phyloP scores from a whole-genome alignment of 1,140 invertebrate species.

The Drosophila grimshawi region DNA sequence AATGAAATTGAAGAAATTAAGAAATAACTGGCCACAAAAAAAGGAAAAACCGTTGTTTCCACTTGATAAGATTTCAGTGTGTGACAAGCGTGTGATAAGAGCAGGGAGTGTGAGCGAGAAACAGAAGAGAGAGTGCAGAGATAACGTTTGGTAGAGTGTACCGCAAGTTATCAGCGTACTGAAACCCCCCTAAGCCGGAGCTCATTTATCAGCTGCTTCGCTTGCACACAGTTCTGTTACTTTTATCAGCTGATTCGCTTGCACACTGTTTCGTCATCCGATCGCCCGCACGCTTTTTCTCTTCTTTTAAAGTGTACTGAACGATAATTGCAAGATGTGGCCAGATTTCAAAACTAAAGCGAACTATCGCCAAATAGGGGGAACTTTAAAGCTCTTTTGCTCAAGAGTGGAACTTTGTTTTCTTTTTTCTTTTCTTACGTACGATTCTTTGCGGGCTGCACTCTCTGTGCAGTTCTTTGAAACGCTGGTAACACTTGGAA shows the following conservation, averaged over 20 bases:
- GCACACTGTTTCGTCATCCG: not conserved
- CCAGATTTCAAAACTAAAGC: conserved; percentile 1
- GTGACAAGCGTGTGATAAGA: conserved; percentile 43
- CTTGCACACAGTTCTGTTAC: not conserved
- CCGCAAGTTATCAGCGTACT: not conserved
- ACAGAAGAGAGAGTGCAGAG: not conserved
- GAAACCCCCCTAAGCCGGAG: conserved; percentile 1
- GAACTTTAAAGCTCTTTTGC: not conserved
- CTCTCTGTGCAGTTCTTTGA: not conserved
- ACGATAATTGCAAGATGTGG: conserved; percentile 6
- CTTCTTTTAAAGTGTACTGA: conserved; percentile 49
- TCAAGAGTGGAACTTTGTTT: not conserved
- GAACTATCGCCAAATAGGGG: not conserved
- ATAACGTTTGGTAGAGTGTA: conserved; percentile 8
- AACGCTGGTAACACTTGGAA: conserved; percentile 6
- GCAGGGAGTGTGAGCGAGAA: not conserved
- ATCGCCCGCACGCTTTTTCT: not conserved
- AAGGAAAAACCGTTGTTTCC: conserved; percentile 11
- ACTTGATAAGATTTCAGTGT: conserved; percentile 46
- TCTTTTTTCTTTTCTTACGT: not conserved
- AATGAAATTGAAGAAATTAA: conserved; percentile 30
- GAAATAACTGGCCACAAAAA: conserved; percentile 26
- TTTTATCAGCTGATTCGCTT: not conserved
- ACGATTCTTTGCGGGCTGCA: not conserved
- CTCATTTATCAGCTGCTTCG: conserved; percentile 6